A percentile compares a stretch with the other conserved stretches of the same genome.
These are phyloP conservation scores for Eugnorisma glareosa DNA, from an alignment of 2,888 invertebrate species.

Conservation along the genomic window DNA sequence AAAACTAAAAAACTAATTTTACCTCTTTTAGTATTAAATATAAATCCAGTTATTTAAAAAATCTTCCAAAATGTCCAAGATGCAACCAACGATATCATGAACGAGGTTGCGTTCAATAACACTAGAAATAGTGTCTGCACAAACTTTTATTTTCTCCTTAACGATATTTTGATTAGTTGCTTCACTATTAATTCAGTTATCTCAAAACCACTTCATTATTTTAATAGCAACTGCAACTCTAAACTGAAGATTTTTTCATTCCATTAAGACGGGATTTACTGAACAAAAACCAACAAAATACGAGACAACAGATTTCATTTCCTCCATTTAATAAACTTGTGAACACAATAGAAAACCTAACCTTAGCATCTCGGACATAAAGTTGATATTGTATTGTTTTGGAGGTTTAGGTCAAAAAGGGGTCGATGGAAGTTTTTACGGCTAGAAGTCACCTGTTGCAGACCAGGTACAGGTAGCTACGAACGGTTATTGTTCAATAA, in stretches of 20 bases:
- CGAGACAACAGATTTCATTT: slow-evolving; percentile 82
- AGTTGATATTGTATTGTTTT: slow-evolving; percentile 64
- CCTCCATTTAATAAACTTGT: slow-evolving; percentile 72
- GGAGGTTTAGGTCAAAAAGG: slow-evolving; percentile 62
- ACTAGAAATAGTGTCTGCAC: background rate
- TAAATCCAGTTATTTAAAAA: background rate
- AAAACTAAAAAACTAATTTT: no score
- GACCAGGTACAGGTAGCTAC: slow-evolving; percentile 50
- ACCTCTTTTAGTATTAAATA: no score
- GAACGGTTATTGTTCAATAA: slow-evolving; percentile 84
- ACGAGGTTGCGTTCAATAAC: no score
- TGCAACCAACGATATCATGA: no score
- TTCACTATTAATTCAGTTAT: slow-evolving; percentile 14
- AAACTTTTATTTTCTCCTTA: background rate
- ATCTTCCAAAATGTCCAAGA: background rate
- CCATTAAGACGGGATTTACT: slow-evolving; percentile 69
- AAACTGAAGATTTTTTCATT: slow-evolving; percentile 68
- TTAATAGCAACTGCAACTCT: slow-evolving; percentile 50
- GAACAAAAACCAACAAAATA: slow-evolving; percentile 74
- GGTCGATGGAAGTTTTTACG: slow-evolving; percentile 73
- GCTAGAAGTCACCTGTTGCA: slow-evolving; percentile 83
- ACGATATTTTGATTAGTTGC: background rate
- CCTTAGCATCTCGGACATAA: slow-evolving; percentile 60
- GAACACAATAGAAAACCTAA: slow-evolving; percentile 43
- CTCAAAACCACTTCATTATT: slow-evolving; percentile 44